These are phyloP conservation scores for Callipepla californica DNA, from an alignment of 2,113 vertebrate species.

Conservation along the genomic window DNA sequence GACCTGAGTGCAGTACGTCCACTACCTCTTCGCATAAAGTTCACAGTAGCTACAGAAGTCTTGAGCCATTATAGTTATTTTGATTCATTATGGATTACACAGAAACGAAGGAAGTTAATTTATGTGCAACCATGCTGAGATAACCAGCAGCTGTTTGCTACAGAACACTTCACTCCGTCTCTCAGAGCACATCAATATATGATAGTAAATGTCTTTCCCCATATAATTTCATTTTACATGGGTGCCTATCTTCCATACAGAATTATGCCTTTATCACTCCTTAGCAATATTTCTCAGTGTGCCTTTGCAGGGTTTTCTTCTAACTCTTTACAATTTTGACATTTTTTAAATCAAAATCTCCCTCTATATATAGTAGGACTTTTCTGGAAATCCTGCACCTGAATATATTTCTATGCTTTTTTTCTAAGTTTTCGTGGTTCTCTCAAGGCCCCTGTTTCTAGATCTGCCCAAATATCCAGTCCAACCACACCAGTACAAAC, in stretches of 20 bases:
- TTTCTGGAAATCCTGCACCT: not conserved
- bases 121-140: not conserved
- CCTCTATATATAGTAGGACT: not conserved
- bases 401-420: not conserved
- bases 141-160: not conserved
- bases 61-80: not conserved
- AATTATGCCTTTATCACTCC: not conserved
- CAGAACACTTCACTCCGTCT: not conserved
- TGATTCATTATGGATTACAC: not conserved
- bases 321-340: not conserved
- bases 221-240: not conserved
- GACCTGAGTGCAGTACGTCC: not conserved
- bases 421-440: not conserved
- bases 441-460: not conserved
- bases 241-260: not conserved
- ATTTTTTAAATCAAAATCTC: not conserved
- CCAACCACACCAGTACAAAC: fast-evolving
- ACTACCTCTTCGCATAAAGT: not conserved
- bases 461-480: not conserved
- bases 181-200: not conserved
- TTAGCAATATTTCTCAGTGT: not conserved
- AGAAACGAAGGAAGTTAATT: not conserved
- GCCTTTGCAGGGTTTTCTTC: not conserved
- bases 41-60: not conserved
- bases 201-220: not conserved